Conservation (phyloP, 30 jellyfish, hydroid and myxozoan species). For the Aurelia sp. region DNA sequence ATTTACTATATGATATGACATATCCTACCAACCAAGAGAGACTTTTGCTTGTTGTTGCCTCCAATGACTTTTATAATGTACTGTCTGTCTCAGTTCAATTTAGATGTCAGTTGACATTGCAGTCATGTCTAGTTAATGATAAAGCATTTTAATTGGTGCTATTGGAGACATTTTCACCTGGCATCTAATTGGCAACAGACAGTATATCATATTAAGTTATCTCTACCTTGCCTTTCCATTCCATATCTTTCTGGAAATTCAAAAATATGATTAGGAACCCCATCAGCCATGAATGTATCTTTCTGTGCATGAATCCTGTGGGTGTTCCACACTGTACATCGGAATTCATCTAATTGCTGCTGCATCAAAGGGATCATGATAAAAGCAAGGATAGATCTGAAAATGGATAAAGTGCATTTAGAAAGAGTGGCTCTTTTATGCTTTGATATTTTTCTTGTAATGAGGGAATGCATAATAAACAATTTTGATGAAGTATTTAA, state of each 20-base stretch:
- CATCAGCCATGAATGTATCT: constrained; percentile 38
- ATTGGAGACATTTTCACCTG: no score
- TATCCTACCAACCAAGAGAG: no score
- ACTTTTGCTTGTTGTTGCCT: no score
- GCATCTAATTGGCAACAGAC: no score
- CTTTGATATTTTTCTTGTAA: no score
- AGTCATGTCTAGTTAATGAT: no score
- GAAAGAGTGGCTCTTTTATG: not conserved
- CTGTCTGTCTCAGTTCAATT: no score
- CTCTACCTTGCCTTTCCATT: constrained; percentile 20
- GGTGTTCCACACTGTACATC: constrained; percentile 25
- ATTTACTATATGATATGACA: no score
- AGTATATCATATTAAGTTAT: no score
- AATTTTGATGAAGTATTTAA: no score
- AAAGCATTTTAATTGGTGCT: no score
- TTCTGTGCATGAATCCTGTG: constrained; percentile 38
- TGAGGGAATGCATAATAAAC: not conserved
- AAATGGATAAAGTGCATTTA: not conserved
- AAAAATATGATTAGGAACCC: constrained; percentile 34
- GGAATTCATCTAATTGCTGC: constrained; percentile 24
- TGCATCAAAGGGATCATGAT: constrained; percentile 45
- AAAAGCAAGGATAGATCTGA: constrained; percentile 21
- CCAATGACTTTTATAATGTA: not conserved
- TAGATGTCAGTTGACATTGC: no score
- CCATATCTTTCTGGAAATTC: constrained; percentile 36